These are phyloP conservation scores for Arrhamphus sclerolepis DNA, from an alignment of 2,797 vertebrate genomes.

Conservation along the genomic window DNA sequence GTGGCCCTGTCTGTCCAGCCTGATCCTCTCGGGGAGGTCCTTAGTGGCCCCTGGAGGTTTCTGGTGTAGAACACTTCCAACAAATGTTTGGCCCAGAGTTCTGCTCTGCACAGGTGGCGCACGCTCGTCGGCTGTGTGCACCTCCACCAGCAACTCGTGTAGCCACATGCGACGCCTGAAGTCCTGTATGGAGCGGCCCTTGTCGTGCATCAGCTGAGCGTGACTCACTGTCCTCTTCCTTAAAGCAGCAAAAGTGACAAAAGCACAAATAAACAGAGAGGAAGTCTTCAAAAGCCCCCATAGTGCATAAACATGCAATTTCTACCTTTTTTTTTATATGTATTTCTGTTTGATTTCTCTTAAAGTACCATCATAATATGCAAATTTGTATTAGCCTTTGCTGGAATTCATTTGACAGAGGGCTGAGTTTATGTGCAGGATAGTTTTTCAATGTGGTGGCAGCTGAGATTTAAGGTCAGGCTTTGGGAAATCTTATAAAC, in stretches of 20 bases:
- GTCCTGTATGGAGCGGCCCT: slow-evolving; percentile 91
- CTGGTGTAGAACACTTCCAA: slow-evolving; percentile 75
- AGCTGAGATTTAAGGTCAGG: slow-evolving; percentile 72
- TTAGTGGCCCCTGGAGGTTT: slow-evolving; percentile 89
- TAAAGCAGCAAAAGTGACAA: slow-evolving; percentile 53
- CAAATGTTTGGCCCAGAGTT: slow-evolving; percentile 75
- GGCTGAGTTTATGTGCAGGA: slow-evolving; percentile 24
- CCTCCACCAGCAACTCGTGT: slow-evolving; percentile 89
- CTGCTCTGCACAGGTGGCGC: slow-evolving; percentile 71
- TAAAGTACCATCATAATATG: neutral
- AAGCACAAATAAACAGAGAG: slow-evolving; percentile 16
- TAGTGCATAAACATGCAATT: too few relatives aligned
- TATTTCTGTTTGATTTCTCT: neutral
- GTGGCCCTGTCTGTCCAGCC: slow-evolving; percentile 79
- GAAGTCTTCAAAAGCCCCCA: neutral
- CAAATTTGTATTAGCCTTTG: neutral
- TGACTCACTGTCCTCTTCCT: slow-evolving; percentile 86
- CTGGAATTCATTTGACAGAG: slow-evolving; percentile 7
- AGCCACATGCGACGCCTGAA: slow-evolving; percentile 89
- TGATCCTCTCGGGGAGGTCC: slow-evolving; percentile 84
- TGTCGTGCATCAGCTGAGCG: slow-evolving; percentile 93
- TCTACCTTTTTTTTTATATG: neutral
- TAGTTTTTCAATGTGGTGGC: slow-evolving; percentile 27
- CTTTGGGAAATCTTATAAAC: slow-evolving; percentile 53
- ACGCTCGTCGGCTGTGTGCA: slow-evolving; percentile 90